Evolutionary conservation across 1,140 invertebrate species (phyloP).

Genomic region (Zaprionus camerounensis): DNA sequence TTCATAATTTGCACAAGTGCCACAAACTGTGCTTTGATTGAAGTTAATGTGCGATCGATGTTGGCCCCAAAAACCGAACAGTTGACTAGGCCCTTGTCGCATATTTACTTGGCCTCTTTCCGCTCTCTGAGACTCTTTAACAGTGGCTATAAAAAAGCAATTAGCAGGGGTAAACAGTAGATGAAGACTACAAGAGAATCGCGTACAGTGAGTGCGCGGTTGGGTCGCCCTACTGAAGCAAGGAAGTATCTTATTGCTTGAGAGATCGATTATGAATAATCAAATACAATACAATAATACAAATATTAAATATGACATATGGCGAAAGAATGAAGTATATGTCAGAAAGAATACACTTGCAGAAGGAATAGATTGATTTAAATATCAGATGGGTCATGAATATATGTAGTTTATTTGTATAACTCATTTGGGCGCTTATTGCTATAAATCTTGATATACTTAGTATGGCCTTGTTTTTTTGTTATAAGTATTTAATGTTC

Average conservation of each 20-base stretch:
- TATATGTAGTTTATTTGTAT: no score
- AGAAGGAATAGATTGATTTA: no score
- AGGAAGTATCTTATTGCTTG: background rate
- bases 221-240: background rate
- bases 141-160: conserved; percentile 41
- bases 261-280: no score
- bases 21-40: conserved; percentile 79
- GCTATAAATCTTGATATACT: no score
- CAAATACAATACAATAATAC: no score
- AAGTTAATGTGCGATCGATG: conserved; percentile 65
- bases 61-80: background rate
- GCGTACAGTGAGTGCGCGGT: background rate
- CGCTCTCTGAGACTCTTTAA: background rate
- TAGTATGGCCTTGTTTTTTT: no score
- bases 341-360: no score
- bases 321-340: no score
- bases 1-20: conserved; percentile 79
- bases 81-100: conserved; percentile 28
- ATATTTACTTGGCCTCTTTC: conserved; percentile 12
- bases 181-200: background rate
- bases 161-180: conserved; percentile 29
- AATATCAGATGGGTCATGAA: no score
- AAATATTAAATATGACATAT: no score
- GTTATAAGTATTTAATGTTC: no score
- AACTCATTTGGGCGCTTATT: no score